Evolutionary conservation across 2,888 invertebrate species (phyloP).

Genomic region (Elgonia sp.): DNA sequence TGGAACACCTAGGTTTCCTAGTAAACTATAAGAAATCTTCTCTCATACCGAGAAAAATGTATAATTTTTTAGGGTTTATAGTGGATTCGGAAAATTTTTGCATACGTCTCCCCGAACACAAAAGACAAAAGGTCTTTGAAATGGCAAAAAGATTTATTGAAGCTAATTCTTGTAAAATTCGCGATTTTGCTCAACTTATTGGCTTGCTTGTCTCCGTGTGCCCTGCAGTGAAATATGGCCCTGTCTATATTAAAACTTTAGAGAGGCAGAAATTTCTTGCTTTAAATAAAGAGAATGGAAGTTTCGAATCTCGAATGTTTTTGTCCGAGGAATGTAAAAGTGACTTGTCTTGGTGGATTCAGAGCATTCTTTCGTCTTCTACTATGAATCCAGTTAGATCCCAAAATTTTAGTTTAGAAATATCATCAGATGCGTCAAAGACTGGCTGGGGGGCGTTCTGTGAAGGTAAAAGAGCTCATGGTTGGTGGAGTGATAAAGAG

Average conservation of each 20-base stretch:
- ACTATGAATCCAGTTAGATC: constrained; percentile 1
- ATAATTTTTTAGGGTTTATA: constrained; percentile 2
- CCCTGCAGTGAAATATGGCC: constrained; percentile 57
- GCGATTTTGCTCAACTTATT: constrained; percentile 61
- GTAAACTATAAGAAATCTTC: background rate
- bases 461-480: background rate
- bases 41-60: background rate
- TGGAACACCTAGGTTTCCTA: background rate
- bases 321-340: background rate
- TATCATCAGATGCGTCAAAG: constrained; percentile 43
- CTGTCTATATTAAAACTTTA: constrained; percentile 50
- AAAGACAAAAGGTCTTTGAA: background rate
- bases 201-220: constrained; percentile 58
- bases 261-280: constrained; percentile 33
- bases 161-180: constrained; percentile 43
- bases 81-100: background rate
- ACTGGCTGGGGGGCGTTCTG: constrained; percentile 28
- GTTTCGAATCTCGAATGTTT: background rate
- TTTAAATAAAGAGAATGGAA: background rate
- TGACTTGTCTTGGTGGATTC: background rate
- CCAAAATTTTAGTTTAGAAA: constrained; percentile 11
- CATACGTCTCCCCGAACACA: background rate
- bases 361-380: background rate
- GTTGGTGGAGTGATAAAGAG: constrained; percentile 52
- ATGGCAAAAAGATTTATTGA: background rate